Evolutionary conservation across 2,888 invertebrate species (phyloP), one percentile per base, ranked within the genome.

Genomic region (Ochropacha duplaris): DNA sequence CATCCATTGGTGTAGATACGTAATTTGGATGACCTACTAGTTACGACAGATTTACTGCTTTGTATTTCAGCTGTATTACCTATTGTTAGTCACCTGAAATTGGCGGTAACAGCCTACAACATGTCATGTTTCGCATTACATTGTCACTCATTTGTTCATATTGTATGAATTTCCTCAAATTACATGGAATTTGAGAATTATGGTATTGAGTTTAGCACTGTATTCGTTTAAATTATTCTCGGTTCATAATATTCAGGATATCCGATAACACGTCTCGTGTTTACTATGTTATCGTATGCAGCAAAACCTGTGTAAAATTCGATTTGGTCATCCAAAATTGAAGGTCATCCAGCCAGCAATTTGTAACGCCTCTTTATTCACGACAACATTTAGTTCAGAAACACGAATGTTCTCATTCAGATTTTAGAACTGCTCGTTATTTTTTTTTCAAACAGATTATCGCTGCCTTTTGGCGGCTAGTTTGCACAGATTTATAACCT

Each of bases 261-360:
- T 16, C 16, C 39, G 39, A 44, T 44, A 16, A 19, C 39, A 16
- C 5, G 39, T 16, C 19, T 44, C 16, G 9, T 50, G 24, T 26
- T 50, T 16, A 50, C 51, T 31, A 52, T 31, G 51, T 49, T 31
- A 51, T 66, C 56, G 54, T 56, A 55, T 50, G 52, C 50, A 57
- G 59, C 55, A 59, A 64, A 60, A 59, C 57, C 67, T 28, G 54
- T 44, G 22, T 59, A 31, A 49, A 22, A 65, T 68, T 71, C 36
- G 63, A 59, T 63, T 61, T 56, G 61, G 60, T 49, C 22, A 36
- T 44, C 57, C 57, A 12, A 51, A 56, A 70, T 60, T 51, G 60
- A 69, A 69, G 63, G 68, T 61, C 61, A 51, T 57, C 58, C 54
- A 59, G 50, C 58, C 54, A 59, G 50, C 39, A 54, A 62, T 57